phyloP scores from a whole-genome alignment of 2,888 invertebrate species.

The Gastrophysa polygoni region DNA sequence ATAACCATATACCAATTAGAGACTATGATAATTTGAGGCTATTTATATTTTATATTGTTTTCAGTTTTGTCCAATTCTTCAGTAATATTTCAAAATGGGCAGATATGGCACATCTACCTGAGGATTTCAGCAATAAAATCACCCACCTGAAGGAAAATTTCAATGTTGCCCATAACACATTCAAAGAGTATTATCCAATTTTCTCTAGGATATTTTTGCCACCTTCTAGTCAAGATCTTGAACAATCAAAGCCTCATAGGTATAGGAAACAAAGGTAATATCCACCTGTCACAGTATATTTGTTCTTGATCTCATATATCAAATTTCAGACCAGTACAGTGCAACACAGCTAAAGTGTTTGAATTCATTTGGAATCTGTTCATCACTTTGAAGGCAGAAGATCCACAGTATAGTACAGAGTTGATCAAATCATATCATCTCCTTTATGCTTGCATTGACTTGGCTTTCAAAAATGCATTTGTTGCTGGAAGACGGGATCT shows the following conservation, averaged over 20 bases:
- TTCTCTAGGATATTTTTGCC: constrained; percentile 79
- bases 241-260: constrained; percentile 62
- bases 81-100: constrained; percentile 94
- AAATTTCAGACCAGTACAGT: constrained; percentile 69
- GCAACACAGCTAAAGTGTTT: constrained; percentile 82
- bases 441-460: constrained; percentile 88
- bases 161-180: constrained; percentile 90
- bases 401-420: constrained; percentile 86
- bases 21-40: too few species aligned
- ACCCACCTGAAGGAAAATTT: constrained; percentile 85
- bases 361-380: constrained; percentile 95
- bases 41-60: constrained; percentile 43
- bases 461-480: constrained; percentile 86
- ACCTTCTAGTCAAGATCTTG: constrained; percentile 61
- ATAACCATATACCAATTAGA: too few species aligned
- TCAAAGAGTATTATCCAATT: constrained; percentile 88
- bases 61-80: constrained; percentile 91
- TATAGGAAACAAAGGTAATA: constrained; percentile 67
- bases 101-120: constrained; percentile 88
- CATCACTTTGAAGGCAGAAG: constrained; percentile 86
- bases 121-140: constrained; percentile 81
- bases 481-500: constrained; percentile 81
- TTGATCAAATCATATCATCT: constrained; percentile 94
- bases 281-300: background rate
- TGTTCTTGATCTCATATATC: background rate